Evolutionary conservation across 2,113 vertebrate species (phyloP).

Genomic region (Indicator indicator): DNA sequence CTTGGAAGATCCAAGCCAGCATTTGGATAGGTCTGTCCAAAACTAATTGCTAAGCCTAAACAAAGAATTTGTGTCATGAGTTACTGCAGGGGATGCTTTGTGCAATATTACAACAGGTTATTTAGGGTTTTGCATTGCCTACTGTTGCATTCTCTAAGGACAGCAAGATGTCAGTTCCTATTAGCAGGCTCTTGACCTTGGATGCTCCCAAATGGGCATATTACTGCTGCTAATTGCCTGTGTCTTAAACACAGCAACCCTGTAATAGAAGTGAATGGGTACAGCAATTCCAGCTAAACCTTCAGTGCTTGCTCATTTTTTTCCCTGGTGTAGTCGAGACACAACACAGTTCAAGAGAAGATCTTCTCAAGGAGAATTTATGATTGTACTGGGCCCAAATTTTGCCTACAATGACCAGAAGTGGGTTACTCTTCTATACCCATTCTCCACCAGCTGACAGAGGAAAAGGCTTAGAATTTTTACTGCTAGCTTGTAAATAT

Average conservation of each 20-base stretch:
- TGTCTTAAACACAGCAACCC: not conserved
- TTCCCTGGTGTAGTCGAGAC: not conserved
- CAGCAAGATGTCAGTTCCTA: not conserved
- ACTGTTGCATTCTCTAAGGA: not conserved
- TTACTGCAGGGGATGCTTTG: not conserved
- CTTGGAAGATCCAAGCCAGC: not conserved
- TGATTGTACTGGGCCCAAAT: not conserved
- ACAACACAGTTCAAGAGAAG: not conserved
- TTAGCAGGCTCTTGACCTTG: not conserved
- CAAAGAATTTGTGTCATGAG: not conserved
- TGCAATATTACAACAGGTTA: not conserved
- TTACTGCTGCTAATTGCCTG: not conserved
- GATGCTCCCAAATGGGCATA: not conserved
- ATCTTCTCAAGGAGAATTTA: not conserved
- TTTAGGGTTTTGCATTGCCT: not conserved
- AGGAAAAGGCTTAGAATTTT: not conserved
- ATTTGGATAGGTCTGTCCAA: not conserved
- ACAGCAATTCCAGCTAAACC: not conserved
- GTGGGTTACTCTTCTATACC: fast-evolving
- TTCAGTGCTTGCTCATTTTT: not conserved
- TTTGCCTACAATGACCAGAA: not conserved
- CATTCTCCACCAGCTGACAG: not conserved
- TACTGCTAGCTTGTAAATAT: not conserved
- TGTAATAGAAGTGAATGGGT: not conserved
- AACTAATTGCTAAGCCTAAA: not conserved